Evolutionary conservation across 2,888 invertebrate species (phyloP).

Genomic region (Tenthredo amoena): DNA sequence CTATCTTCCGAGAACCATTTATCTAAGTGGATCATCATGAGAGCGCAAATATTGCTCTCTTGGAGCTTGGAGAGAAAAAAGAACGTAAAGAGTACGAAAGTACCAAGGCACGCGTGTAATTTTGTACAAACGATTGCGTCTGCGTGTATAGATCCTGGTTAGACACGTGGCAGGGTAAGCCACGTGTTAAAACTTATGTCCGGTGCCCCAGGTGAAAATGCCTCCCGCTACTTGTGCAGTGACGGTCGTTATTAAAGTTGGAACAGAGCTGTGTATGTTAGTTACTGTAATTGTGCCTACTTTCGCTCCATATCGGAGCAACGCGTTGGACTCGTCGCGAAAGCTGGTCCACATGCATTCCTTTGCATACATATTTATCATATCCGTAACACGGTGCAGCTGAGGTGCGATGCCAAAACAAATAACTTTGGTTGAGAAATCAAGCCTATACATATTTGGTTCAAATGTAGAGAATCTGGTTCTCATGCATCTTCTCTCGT

Average conservation of each 20-base stretch:
- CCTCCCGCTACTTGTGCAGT: conserved; percentile 22
- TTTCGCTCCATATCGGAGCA: conserved; percentile 59
- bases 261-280: neutral
- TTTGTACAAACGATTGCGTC: neutral
- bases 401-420: neutral
- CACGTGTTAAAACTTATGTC: conserved; percentile 18
- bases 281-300: conserved; percentile 46
- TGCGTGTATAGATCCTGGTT: neutral
- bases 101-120: neutral
- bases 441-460: neutral
- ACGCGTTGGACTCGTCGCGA: conserved; percentile 53
- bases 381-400: conserved; percentile 23
- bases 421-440: neutral
- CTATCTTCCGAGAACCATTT: neutral
- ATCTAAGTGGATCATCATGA: conserved; percentile 39
- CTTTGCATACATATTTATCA: conserved; percentile 39
- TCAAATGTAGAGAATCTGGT: neutral
- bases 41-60: neutral
- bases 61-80: neutral
- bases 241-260: conserved; percentile 31
- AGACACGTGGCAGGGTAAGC: conserved; percentile 11
- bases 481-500: neutral
- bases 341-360: conserved; percentile 56
- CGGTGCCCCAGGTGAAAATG: conserved; percentile 37
- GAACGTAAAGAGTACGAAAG: neutral